Conservation (phyloP, 1,140 invertebrate genomes). For the Drosophila tsacasi region DNA sequence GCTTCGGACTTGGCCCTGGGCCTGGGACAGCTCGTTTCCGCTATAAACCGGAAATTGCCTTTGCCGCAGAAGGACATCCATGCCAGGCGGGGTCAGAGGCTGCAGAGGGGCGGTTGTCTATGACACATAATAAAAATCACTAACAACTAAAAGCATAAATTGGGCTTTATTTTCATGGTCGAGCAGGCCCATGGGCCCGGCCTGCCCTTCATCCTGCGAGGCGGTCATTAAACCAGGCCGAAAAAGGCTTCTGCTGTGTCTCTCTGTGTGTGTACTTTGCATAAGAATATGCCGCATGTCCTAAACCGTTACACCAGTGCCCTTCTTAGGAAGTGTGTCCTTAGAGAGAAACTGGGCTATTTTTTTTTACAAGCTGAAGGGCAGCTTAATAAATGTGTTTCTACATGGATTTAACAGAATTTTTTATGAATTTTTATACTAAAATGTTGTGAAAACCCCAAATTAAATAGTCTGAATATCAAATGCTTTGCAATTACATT, state of each 20-base stretch:
- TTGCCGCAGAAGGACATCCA: constrained; percentile 47
- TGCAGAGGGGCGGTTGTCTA: constrained; percentile 50
- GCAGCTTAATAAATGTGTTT: neutral
- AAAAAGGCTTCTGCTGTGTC: constrained; percentile 62
- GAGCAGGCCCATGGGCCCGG: constrained; percentile 47
- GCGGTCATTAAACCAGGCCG: constrained; percentile 66
- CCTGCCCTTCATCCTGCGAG: constrained; percentile 24
- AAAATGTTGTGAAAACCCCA: too few species aligned
- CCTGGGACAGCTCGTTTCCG: constrained; percentile 62
- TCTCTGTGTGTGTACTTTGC: constrained; percentile 67
- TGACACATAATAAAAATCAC: constrained; percentile 84
- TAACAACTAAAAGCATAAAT: constrained; percentile 84
- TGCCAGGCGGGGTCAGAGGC: constrained; percentile 5
- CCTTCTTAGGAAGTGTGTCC: neutral
- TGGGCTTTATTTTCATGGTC: constrained; percentile 80
- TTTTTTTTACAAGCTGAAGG: neutral
- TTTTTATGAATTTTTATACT: neutral
- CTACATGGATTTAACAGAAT: too few species aligned
- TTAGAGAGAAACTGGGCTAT: neutral
- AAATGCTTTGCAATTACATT: neutral
- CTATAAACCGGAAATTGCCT: constrained; percentile 80
- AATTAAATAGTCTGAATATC: neutral
- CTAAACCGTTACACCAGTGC: neutral
- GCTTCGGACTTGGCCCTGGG: constrained; percentile 28
- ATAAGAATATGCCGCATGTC: constrained; percentile 70